These are phyloP conservation scores for Nyctalus aviator DNA, from an alignment of 2,797 vertebrate species.

Conservation along the genomic window DNA sequence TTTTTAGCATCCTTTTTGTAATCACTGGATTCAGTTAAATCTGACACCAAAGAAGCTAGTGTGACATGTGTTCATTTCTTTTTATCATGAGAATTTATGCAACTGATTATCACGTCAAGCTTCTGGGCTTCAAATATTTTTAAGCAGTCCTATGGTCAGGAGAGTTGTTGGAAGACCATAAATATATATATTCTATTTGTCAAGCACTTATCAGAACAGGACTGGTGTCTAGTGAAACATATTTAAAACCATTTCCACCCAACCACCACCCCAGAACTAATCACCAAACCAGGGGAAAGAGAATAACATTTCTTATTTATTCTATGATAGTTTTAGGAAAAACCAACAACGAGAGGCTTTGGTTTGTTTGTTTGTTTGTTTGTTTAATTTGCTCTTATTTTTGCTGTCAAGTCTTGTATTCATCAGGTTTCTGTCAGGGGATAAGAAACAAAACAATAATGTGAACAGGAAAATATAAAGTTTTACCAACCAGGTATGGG, in stretches of 20 bases:
- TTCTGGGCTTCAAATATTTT: constrained; percentile 64
- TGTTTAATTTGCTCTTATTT: neutral
- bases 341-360: neutral
- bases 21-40: constrained; percentile 61
- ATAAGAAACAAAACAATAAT: neutral
- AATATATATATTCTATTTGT: neutral
- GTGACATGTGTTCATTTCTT: constrained; percentile 66
- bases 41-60: constrained; percentile 44
- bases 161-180: neutral
- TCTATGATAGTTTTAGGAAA: neutral
- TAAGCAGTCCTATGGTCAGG: constrained; percentile 35
- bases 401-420: neutral
- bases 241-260: constrained; percentile 53
- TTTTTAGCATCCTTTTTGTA: constrained; percentile 64
- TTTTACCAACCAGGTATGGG: neutral
- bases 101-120: constrained; percentile 32
- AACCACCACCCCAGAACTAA: neutral
- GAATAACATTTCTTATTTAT: neutral
- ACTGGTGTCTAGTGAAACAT: neutral
- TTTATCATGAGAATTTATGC: constrained; percentile 36
- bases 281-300: neutral
- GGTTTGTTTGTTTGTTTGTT: neutral
- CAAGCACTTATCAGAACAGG: neutral
- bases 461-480: neutral
- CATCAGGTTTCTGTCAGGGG: neutral